phyloP scores from a whole-genome alignment of 1,140 invertebrate species.

The Ceratosolen fusciceps region DNA sequence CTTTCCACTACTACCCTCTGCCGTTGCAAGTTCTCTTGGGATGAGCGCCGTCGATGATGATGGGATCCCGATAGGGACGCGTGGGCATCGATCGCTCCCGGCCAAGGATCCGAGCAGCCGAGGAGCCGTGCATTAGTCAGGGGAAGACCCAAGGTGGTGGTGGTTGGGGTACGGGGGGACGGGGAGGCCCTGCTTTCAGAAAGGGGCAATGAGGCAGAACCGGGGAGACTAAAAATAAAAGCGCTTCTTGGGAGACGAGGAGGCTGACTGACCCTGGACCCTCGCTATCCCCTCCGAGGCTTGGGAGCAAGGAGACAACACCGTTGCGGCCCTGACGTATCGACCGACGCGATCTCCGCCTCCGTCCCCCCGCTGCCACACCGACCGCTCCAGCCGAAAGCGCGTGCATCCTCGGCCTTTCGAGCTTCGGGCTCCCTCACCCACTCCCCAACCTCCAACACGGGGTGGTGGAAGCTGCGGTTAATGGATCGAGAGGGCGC shows the following conservation, averaged over 20 bases:
- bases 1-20: neutral
- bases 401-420: constrained; percentile 1
- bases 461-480: neutral
- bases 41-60: neutral
- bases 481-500: constrained; percentile 10
- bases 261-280: neutral
- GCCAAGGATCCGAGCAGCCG: too few species aligned
- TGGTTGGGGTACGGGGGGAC: too few species aligned
- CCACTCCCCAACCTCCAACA: too few species aligned
- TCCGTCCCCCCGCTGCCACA: too few species aligned
- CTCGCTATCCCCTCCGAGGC: neutral
- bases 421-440: too few species aligned
- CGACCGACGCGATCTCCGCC: constrained; percentile 5
- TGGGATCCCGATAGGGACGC: neutral
- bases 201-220: neutral
- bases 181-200: neutral
- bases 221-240: constrained; percentile 13
- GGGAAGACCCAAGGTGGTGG: too few species aligned
- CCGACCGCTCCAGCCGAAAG: neutral
- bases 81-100: neutral
- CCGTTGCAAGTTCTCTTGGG: neutral
- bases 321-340: neutral
- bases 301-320: too few species aligned
- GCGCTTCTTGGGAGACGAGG: neutral
- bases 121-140: neutral